Evolutionary conservation across 2,888 invertebrate species (phyloP).

Genomic region (Prosapia bicincta): DNA sequence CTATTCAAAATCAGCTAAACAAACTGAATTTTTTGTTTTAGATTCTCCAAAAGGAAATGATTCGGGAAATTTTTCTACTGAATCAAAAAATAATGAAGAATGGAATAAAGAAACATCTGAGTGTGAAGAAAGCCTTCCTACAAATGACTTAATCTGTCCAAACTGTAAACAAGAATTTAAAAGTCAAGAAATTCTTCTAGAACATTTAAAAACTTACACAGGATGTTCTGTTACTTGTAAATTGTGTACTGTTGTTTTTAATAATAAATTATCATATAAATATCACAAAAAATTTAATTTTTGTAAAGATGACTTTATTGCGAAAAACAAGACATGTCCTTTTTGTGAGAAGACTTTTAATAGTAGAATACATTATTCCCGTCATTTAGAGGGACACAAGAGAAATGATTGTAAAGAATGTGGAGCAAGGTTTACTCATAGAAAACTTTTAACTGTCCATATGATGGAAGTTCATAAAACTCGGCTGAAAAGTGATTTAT

Average conservation of each 20-base stretch:
- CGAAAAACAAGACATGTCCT: background rate
- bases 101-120: background rate
- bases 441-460: constrained; percentile 6
- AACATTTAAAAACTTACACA: background rate
- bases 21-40: background rate
- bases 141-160: background rate
- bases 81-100: background rate
- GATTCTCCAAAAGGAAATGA: background rate
- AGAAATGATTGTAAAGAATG: constrained; percentile 8
- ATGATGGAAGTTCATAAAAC: constrained; percentile 3
- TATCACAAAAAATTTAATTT: constrained; percentile 2
- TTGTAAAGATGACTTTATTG: background rate
- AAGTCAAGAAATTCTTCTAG: background rate
- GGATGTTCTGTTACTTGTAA: background rate
- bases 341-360: constrained; percentile 3
- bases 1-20: too few relatives aligned
- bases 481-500: background rate
- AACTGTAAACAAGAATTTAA: background rate
- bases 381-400: constrained; percentile 13
- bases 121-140: background rate
- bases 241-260: constrained; percentile 3
- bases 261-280: background rate
- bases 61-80: background rate
- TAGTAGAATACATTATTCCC: constrained; percentile 5
- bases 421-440: background rate